A percentile compares a stretch with the other conserved stretches of the same genome.
phyloP scores from a whole-genome alignment of 2,113 vertebrate species.

The Excalfactoria chinensis region DNA sequence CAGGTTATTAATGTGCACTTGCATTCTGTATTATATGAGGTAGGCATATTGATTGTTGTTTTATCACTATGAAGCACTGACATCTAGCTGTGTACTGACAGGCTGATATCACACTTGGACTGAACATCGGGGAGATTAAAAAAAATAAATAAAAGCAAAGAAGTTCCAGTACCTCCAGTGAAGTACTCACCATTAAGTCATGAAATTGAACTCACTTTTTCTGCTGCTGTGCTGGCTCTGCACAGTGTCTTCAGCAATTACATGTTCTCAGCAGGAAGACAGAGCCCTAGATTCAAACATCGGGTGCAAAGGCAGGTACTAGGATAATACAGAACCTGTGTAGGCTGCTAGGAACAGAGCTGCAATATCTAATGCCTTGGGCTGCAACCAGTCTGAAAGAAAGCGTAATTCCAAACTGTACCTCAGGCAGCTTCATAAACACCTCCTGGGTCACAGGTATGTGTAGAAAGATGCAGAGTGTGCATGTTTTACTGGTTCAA shows the following conservation, averaged over 20 bases:
- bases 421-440: background rate
- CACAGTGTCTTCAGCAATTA: background rate
- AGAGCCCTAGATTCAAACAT: background rate
- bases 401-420: background rate
- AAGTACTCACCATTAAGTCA: background rate
- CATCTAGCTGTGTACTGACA: background rate
- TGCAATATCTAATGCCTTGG: background rate
- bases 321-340: background rate
- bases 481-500: background rate
- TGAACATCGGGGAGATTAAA: background rate
- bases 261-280: background rate
- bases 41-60: background rate
- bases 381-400: background rate
- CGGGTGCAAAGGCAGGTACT: background rate
- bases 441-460: background rate
- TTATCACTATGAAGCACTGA: fast-evolving
- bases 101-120: background rate
- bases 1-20: background rate
- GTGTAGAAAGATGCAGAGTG: fast-evolving
- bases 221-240: background rate
- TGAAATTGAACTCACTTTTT: background rate
- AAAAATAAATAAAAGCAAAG: background rate
- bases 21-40: background rate
- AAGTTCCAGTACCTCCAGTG: background rate
- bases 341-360: background rate